A percentile compares a stretch with the other conserved stretches of the same genome.
Conservation (phyloP, 1,140 invertebrate species). For the Anagrus nilaparvatae region DNA sequence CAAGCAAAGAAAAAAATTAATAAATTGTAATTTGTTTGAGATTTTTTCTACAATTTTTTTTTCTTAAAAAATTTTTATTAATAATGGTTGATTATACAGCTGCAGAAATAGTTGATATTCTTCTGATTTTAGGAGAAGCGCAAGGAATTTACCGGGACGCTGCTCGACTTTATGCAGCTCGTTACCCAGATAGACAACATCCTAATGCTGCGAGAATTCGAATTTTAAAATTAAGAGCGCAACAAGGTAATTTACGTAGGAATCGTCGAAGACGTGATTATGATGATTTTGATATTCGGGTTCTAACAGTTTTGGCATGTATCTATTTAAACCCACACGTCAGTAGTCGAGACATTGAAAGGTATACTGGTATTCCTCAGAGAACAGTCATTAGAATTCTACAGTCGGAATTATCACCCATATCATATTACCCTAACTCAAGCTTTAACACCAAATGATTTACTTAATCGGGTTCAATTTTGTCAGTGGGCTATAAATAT, state of each 20-base stretch:
- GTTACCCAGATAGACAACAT: constrained; percentile 2
- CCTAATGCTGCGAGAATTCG: neutral
- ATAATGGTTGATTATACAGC: constrained; percentile 5
- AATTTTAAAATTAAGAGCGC: neutral
- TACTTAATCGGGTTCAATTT: constrained; percentile 5
- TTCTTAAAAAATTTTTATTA: too few species aligned
- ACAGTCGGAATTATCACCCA: neutral
- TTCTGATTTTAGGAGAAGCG: constrained; percentile 1
- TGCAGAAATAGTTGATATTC: constrained; percentile 8
- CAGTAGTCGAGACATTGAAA: constrained; percentile 2
- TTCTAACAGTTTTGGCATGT: neutral
- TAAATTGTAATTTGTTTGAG: too few species aligned
- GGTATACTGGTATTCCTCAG: neutral
- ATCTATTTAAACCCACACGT: constrained; percentile 4
- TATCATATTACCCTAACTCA: constrained; percentile 4
- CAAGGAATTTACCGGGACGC: constrained; percentile 4
- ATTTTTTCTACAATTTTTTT: too few species aligned
- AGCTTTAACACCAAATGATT: constrained; percentile 1
- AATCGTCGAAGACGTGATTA: neutral
- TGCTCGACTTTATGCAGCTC: constrained; percentile 3
- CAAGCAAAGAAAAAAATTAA: too few species aligned
- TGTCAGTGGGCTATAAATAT: constrained; percentile 13
- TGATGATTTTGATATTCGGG: neutral
- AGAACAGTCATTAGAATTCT: constrained; percentile 1
- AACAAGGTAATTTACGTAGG: constrained; percentile 3